A percentile compares a stretch with the other conserved stretches of the same genome.
phyloP scores from a whole-genome alignment of 2,113 vertebrate species.

The Pedetes capensis region DNA sequence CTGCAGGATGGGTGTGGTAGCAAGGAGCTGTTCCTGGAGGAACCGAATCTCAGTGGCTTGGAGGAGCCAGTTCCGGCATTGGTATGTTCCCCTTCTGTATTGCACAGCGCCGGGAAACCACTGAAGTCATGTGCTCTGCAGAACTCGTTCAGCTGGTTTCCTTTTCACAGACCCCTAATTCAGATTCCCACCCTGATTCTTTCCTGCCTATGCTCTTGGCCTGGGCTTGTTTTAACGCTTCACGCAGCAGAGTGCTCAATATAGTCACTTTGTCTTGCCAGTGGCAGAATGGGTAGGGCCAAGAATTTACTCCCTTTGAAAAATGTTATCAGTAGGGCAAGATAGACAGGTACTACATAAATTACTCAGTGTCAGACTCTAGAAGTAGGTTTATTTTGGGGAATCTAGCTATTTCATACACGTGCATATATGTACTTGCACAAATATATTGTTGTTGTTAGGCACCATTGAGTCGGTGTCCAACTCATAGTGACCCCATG shows the following conservation, averaged over 20 bases:
- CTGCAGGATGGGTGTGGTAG: slow-evolving; percentile 35
- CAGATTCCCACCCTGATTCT: slow-evolving; percentile 43
- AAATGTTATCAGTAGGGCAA: neutral
- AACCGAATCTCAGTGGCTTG: slow-evolving; percentile 67
- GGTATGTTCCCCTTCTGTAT: slow-evolving; percentile 61
- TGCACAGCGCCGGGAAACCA: slow-evolving; percentile 54
- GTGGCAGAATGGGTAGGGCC: neutral
- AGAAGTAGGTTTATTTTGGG: neutral
- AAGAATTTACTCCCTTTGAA: neutral
- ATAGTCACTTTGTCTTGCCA: slow-evolving; percentile 35
- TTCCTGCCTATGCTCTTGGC: neutral
- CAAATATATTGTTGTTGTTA: no score
- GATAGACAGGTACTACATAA: slow-evolving; percentile 1
- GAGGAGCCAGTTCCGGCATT: slow-evolving; percentile 69
- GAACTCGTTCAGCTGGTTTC: slow-evolving; percentile 77
- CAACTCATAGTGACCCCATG: no score
- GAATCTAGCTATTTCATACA: neutral
- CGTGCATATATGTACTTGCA: no score
- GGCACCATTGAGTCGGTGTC: no score
- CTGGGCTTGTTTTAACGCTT: slow-evolving; percentile 68
- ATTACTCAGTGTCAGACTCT: neutral
- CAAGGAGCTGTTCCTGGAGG: slow-evolving; percentile 46
- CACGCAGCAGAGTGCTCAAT: neutral
- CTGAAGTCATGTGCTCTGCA: slow-evolving; percentile 59
- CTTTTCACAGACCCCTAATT: slow-evolving; percentile 62